These are phyloP conservation scores for Sphaerophoria rueppellii DNA, from an alignment of 2,888 invertebrate species.

Conservation along the genomic window DNA sequence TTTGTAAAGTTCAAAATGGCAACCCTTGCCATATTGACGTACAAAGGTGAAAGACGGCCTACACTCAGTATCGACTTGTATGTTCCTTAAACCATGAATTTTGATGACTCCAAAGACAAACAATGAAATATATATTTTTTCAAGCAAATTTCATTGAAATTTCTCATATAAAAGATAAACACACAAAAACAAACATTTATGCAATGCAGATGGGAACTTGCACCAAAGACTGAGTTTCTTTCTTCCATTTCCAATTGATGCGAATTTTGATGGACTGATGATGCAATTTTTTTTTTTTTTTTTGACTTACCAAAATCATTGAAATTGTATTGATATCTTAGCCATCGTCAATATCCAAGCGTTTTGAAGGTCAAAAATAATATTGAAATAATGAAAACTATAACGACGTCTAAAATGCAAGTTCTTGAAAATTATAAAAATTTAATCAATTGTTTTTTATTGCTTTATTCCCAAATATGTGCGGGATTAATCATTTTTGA, in stretches of 20 bases:
- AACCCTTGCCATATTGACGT: background rate
- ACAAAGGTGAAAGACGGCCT: conserved; percentile 59
- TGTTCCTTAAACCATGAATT: conserved; percentile 51
- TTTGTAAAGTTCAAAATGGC: background rate
- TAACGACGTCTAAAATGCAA: too few species aligned
- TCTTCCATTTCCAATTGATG: background rate
- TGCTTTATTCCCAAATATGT: too few species aligned
- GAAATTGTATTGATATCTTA: conserved; percentile 1
- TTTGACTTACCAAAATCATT: background rate
- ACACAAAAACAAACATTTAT: conserved; percentile 45
- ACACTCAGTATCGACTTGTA: conserved; percentile 36
- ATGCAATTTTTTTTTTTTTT: conserved; percentile 26
- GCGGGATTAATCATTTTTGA: too few species aligned
- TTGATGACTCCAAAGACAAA: conserved; percentile 48
- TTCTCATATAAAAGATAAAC: conserved; percentile 44
- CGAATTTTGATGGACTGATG: conserved; percentile 25
- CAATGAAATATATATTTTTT: conserved; percentile 25
- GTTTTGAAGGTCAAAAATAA: too few species aligned
- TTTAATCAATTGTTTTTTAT: too few species aligned
- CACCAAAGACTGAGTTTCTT: background rate
- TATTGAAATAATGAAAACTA: too few species aligned
- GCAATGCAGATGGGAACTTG: conserved; percentile 47
- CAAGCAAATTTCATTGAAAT: conserved; percentile 54
- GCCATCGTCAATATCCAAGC: background rate
- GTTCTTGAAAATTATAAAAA: too few species aligned